Conservation (phyloP, 2,888 invertebrate species). For the Tachystola acroxantha region DNA sequence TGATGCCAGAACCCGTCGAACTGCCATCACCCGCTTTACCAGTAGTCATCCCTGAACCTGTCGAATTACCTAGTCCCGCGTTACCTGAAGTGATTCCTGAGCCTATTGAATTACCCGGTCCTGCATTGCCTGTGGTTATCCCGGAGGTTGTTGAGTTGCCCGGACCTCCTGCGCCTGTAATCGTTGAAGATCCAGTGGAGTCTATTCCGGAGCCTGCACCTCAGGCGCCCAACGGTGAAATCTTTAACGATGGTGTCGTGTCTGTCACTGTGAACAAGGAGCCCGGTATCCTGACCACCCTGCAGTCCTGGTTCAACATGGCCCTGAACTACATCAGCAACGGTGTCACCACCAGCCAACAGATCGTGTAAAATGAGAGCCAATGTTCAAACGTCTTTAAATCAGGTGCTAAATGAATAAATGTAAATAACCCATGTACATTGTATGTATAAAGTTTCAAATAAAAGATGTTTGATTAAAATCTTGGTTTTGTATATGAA, state of each 20-base stretch:
- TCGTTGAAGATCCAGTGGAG: not conserved
- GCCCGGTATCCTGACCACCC: slow-evolving; percentile 34
- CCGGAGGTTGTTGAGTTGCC: slow-evolving; percentile 6
- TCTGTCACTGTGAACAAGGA: slow-evolving; percentile 46
- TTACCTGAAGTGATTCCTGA: slow-evolving; percentile 12
- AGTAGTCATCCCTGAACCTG: slow-evolving; percentile 12
- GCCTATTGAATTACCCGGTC: too few relatives aligned
- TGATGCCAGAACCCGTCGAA: slow-evolving; percentile 6
- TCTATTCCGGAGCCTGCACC: slow-evolving; percentile 15
- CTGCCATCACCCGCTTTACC: slow-evolving; percentile 10
- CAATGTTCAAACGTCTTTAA: not conserved
- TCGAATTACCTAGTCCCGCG: slow-evolving; percentile 7
- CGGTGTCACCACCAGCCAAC: slow-evolving; percentile 36
- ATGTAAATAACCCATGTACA: not conserved
- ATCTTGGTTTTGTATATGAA: not conserved
- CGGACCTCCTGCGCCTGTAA: too few relatives aligned
- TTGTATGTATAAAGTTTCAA: not conserved
- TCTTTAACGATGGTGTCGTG: slow-evolving; percentile 52
- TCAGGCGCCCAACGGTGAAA: slow-evolving; percentile 33
- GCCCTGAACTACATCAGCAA: slow-evolving; percentile 50
- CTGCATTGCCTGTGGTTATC: slow-evolving; percentile 5
- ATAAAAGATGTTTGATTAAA: slow-evolving; percentile 1
- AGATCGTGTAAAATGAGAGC: slow-evolving; percentile 35
- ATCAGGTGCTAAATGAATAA: too few relatives aligned
- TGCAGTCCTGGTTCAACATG: slow-evolving; percentile 54